Evolutionary conservation across 2,113 vertebrate genomes (phyloP).

Genomic region (Oncorhynchus keta): DNA sequence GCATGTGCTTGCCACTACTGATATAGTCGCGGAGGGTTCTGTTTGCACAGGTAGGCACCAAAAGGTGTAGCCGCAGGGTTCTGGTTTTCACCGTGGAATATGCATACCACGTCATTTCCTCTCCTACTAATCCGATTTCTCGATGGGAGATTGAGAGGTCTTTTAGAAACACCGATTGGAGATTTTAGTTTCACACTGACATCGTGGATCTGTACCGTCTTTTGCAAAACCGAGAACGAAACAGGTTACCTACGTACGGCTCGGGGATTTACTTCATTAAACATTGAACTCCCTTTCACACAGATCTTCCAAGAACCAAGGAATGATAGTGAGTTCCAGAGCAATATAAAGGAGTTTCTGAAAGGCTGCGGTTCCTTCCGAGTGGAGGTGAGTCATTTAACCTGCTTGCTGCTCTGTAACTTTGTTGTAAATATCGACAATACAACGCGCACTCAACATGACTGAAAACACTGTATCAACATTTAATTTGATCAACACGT

Average conservation of each 20-base stretch:
- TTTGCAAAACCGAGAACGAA: background rate
- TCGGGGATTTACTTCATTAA: background rate
- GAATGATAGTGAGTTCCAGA: conserved; percentile 84
- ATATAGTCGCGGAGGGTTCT: too few relatives aligned
- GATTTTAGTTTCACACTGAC: background rate
- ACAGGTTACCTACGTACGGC: background rate
- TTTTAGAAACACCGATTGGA: conserved; percentile 7
- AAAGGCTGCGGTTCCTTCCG: conserved; percentile 83
- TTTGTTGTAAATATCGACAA: background rate
- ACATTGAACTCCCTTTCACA: conserved; percentile 35
- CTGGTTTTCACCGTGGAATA: background rate
- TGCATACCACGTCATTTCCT: conserved; percentile 66
- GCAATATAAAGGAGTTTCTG: conserved; percentile 89
- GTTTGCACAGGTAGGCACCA: too few relatives aligned
- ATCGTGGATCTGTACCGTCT: background rate
- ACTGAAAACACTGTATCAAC: too few relatives aligned
- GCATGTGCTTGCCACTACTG: too few relatives aligned
- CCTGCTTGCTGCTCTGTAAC: background rate
- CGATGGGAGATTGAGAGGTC: conserved; percentile 7
- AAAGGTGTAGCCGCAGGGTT: conserved; percentile 4
- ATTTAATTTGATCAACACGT: too few relatives aligned
- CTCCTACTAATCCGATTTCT: conserved; percentile 48
- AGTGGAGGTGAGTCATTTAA: conserved; percentile 83
- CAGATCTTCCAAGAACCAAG: conserved; percentile 87
- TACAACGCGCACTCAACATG: too few relatives aligned